A percentile compares a stretch with the other conserved stretches of the same genome.
phyloP scores from a whole-genome alignment of 35 echinoderm and acorn worm genomes.

The Lytechinus variegatus region DNA sequence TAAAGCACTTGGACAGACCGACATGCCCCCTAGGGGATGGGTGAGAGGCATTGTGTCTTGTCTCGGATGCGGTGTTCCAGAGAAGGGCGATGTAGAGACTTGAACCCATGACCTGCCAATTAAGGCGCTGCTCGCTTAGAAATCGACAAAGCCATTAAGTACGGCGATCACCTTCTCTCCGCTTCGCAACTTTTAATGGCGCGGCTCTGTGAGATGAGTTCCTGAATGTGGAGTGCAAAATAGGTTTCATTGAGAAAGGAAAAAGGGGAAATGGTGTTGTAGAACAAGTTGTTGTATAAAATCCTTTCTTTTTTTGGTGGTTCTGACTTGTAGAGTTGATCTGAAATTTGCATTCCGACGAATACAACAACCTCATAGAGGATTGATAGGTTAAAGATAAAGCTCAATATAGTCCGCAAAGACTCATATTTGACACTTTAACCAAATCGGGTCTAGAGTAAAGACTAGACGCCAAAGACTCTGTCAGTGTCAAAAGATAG shows the following conservation, averaged over 20 bases:
- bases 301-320: background rate
- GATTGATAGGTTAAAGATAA: background rate
- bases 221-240: background rate
- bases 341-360: background rate
- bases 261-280: background rate
- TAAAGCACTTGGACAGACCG: background rate
- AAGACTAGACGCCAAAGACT: too few species aligned
- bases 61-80: background rate
- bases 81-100: background rate
- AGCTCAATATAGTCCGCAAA: too few species aligned
- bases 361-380: background rate
- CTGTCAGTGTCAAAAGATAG: too few species aligned
- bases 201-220: background rate
- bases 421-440: too few species aligned
- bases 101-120: constrained; percentile 29
- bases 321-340: background rate
- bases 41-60: background rate
- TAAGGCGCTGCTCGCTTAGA: background rate
- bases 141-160: background rate
- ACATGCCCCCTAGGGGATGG: background rate
- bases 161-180: background rate
- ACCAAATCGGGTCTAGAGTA: too few species aligned
- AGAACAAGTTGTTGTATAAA: background rate
- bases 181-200: background rate
- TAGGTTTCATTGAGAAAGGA: too few species aligned